Conservation (phyloP, 2,113 vertebrate species). For the Formicarius rufipectus region DNA sequence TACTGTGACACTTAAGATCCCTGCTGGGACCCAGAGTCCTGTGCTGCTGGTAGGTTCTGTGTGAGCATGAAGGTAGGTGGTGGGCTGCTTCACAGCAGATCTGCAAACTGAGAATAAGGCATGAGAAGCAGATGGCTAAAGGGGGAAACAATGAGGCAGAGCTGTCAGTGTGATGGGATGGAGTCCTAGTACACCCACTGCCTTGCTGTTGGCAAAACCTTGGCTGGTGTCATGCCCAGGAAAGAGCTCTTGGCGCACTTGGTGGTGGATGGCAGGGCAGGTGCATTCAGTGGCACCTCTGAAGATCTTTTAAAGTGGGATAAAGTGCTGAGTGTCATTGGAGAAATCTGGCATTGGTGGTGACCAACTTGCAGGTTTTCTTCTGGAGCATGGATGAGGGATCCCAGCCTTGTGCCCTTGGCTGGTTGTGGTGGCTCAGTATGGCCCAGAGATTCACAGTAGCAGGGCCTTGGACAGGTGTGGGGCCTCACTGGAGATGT, state of each 20-base stretch:
- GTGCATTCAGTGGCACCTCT: not conserved
- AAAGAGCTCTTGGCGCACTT: not conserved
- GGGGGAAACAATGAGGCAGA: constrained; percentile 50
- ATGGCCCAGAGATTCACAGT: not conserved
- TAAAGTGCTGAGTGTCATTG: not conserved
- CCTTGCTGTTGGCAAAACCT: not conserved
- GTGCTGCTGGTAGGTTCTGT: constrained; percentile 21
- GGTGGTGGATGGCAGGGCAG: not conserved
- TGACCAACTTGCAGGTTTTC: not conserved
- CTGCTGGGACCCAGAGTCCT: not conserved
- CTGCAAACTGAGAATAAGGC: constrained; percentile 23
- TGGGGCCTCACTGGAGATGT: not conserved
- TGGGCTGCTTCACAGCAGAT: constrained; percentile 36
- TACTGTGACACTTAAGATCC: not conserved
- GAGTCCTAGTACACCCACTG: not conserved
- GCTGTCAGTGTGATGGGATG: constrained; percentile 6
- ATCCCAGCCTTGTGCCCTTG: not conserved
- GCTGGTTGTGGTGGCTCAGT: not conserved
- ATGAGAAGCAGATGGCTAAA: constrained; percentile 33
- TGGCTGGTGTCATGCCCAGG: not conserved
- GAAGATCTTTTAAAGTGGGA: not conserved
- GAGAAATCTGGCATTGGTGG: not conserved
- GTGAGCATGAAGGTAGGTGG: not conserved
- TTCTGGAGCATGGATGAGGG: not conserved
- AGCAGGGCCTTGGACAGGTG: not conserved